Base-by-base conservation (phyloP, 1,140 invertebrate genomes). In the Eumeta japonica region DNA sequence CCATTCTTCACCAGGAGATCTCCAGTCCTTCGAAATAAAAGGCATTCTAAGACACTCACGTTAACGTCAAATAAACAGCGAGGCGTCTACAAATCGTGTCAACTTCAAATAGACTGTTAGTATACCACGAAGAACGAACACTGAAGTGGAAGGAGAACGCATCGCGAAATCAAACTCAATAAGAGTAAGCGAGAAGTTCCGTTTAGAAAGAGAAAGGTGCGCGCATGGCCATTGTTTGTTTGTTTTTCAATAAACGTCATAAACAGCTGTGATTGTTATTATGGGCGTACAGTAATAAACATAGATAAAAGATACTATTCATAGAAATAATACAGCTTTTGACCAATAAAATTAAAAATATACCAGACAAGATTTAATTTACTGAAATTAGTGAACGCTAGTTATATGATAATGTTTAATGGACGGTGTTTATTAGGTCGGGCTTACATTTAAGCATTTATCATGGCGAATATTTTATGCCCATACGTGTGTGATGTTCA, bases 1-100 rank as follows among this genome's bases (percentile, higher is more conserved):
- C 96, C 96, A 98, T 58, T 90, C 89, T 71, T 98, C 95, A 19
- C 96, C 96, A 27, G 94, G 93, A 39, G 93, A 96, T 58, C 94
- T 81, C 89, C 89, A 92, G 77, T 92, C 89, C 77, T 90, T 90
- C 16, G 89, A 92, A 73, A 90, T 90, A 78, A 97, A 98, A 51
- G 95, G 94, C 95, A 98, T 98, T 24, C n/a, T n/a, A 7, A 7
- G 20, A 7, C 45, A 37, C 46, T n/a, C 34, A 43, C 37, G 36
- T 31, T 32, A 37, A 35, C 33, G 18, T 10, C 5, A 35, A 35
- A 15, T 17, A 35, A 12, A 30, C 13, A 14, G 13, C 7, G 5
- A 30, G 28, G 4, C 7, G 7, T 13, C 28, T 30, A 5, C 28
- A 14, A 13, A 13, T 12, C 4, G 5, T 5, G 5, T 10, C 28